Evolutionary conservation across 2,113 vertebrate species (phyloP).

Genomic region (Brachyhypopomus occidentalis): DNA sequence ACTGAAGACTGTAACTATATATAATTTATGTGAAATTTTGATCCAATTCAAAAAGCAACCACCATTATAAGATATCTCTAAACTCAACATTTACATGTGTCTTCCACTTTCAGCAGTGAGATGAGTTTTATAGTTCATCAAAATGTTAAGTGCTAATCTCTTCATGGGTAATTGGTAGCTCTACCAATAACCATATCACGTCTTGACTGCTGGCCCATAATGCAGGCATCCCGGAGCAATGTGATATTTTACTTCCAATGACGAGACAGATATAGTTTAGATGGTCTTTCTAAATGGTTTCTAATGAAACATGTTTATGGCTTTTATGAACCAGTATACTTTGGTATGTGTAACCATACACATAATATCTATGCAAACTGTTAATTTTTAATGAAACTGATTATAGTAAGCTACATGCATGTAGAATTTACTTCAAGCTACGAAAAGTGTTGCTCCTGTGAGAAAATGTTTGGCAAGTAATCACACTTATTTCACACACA

Average conservation of each 20-base stretch:
- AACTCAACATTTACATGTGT: not conserved
- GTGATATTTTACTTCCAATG: not conserved
- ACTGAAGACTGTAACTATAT: not conserved
- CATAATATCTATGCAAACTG: too few species aligned
- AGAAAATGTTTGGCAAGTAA: too few species aligned
- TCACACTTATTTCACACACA: too few species aligned
- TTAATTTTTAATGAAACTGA: too few species aligned
- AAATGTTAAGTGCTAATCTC: not conserved
- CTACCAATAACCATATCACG: conserved; percentile 16
- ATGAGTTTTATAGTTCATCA: not conserved
- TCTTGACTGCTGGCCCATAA: not conserved
- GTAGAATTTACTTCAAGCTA: too few species aligned
- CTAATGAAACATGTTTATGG: too few species aligned
- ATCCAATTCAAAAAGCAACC: too few species aligned
- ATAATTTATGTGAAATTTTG: too few species aligned
- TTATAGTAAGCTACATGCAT: too few species aligned
- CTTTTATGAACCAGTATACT: too few species aligned
- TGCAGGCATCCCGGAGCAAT: not conserved
- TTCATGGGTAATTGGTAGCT: not conserved
- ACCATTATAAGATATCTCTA: not conserved
- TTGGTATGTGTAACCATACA: too few species aligned
- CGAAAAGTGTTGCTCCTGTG: too few species aligned
- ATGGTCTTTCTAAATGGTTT: not conserved
- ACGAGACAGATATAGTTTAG: not conserved
- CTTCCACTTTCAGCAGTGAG: not conserved